Evolutionary conservation across 2,888 invertebrate genomes (phyloP), one percentile per base, ranked within the genome.

Genomic region (Dasysyrphus tricinctus): DNA sequence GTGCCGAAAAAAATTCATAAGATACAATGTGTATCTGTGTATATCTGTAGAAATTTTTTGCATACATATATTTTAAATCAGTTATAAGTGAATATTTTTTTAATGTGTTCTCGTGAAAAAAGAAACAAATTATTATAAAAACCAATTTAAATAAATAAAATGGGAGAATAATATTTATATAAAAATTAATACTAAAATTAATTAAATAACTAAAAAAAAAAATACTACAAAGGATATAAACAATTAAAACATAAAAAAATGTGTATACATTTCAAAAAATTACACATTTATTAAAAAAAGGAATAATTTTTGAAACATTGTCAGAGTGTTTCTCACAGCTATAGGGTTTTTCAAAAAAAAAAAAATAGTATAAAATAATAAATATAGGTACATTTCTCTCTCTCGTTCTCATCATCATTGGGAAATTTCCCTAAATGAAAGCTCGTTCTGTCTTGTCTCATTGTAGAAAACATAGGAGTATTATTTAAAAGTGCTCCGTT

Each of bases 11-110:
- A 61, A 24, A 37, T 39, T 39, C 39, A 67, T 29, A n/a, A 54
- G 39, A 69, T 69, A 69, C 69, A 42, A 49, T 78, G 44, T 78
- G 78, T 83, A 67, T 73, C 51, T 78, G 39, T 57, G 11, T 19
- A 39, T 32, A 82, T 73, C 72, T 78, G 67, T 59, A 12, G 39
- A 61, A 61, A 19, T 65, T 70, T 69, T 42, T 75, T 65, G 70
- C 63, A 32, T 29, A 32, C 32, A 32, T 32, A 32, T 83, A 70
- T 70, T 75, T 78, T 56, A 69, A 61, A 73, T 69, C 61, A 74
- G 61, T 74, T 77, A 54, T 73, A 67, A 59, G 49, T 51, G 37
- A 24, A 54, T 51, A 12, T 73, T 59, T 39, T 42, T 2, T 59
- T 24, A 24, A 14, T 44, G 51, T 47, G 65, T 47, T 16, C 67